phyloP scores from a whole-genome alignment of 37 sponge, comb jelly and placozoan genomes.

The Ephydatia muelleri region DNA sequence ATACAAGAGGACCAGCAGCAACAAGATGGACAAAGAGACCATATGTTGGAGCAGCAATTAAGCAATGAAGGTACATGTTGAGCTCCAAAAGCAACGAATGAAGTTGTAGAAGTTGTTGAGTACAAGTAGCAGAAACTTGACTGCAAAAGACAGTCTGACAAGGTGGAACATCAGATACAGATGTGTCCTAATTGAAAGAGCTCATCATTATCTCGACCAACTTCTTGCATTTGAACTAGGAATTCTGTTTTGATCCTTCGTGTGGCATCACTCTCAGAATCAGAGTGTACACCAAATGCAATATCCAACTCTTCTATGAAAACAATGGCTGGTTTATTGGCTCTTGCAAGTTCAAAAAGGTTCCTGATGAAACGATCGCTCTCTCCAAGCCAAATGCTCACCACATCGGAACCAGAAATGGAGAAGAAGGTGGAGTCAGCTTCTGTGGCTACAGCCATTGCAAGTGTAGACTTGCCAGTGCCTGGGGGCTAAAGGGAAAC shows the following conservation, averaged over 20 bases:
- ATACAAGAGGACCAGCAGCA: too few relatives aligned
- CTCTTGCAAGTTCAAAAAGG: conserved; percentile 92
- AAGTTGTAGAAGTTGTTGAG: too few relatives aligned
- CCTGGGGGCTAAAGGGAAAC: conserved; percentile 88
- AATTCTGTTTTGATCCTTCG: conserved; percentile 98
- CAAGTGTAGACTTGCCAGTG: conserved; percentile 97
- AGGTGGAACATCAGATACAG: conserved; percentile 99
- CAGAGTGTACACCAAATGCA: conserved; percentile 85
- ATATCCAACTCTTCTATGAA: conserved; percentile 99
- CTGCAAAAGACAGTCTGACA: too few relatives aligned
- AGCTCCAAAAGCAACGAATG: too few relatives aligned
- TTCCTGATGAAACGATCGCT: conserved; percentile 95
- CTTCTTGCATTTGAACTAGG: conserved; percentile 99
- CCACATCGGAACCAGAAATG: conserved; percentile 91
- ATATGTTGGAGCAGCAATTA: too few relatives aligned
- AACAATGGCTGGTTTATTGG: conserved; percentile 93
- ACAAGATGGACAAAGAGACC: too few relatives aligned
- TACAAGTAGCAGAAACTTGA: conserved; percentile 92
- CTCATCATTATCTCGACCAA: conserved; percentile 93
- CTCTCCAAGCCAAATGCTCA: conserved; percentile 98
- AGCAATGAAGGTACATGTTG: too few relatives aligned
- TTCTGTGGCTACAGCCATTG: conserved; percentile 99
- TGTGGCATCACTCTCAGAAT: conserved; percentile 91
- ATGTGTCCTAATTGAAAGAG: conserved; percentile 93
- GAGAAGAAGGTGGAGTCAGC: conserved; percentile 99